phyloP scores from a whole-genome alignment of 2,888 invertebrate species.

The Andrena fulva region DNA sequence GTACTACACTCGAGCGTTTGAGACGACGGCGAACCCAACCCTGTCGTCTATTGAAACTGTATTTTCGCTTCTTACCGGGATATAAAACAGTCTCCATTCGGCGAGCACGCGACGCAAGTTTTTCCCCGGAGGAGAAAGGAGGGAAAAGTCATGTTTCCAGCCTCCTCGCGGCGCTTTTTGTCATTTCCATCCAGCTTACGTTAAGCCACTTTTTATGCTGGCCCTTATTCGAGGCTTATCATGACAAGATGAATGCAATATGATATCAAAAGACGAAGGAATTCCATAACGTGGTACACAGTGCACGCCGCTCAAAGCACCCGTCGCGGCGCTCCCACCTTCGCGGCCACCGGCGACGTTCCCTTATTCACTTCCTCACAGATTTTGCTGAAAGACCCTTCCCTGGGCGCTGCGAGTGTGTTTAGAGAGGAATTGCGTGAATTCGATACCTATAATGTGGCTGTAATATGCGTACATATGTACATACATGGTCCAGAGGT shows the following conservation, averaged over 20 bases:
- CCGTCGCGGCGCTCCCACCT: slow-evolving; percentile 3
- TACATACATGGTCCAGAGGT: background rate
- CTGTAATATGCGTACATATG: background rate
- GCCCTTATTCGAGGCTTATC: slow-evolving; percentile 67
- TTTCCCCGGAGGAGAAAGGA: background rate
- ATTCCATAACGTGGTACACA: slow-evolving; percentile 57
- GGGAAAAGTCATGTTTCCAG: slow-evolving; percentile 52
- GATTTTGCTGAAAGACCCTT: slow-evolving; percentile 43
- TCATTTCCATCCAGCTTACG: slow-evolving; percentile 72
- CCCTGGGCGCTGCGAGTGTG: slow-evolving; percentile 19
- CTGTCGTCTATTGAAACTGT: slow-evolving; percentile 19
- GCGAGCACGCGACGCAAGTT: slow-evolving; percentile 50
- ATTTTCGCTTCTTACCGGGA: slow-evolving; percentile 48
- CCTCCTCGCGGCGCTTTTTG: slow-evolving; percentile 49
- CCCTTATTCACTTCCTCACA: slow-evolving; percentile 33
- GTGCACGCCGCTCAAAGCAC: slow-evolving; percentile 45
- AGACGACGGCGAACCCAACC: slow-evolving; percentile 8
- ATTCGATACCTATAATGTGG: slow-evolving; percentile 13
- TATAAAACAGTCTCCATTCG: slow-evolving; percentile 35
- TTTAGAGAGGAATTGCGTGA: slow-evolving; percentile 29
- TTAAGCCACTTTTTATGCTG: slow-evolving; percentile 69
- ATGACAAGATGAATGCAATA: slow-evolving; percentile 70
- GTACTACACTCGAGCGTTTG: slow-evolving; percentile 8
- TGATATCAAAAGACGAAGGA: slow-evolving; percentile 65
- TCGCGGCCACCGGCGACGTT: slow-evolving; percentile 12